Percentiles rank a stretch among this genome's conserved stretches.
Conservation (phyloP, 2,888 invertebrate species). For the Tolmerus cingulatus region DNA sequence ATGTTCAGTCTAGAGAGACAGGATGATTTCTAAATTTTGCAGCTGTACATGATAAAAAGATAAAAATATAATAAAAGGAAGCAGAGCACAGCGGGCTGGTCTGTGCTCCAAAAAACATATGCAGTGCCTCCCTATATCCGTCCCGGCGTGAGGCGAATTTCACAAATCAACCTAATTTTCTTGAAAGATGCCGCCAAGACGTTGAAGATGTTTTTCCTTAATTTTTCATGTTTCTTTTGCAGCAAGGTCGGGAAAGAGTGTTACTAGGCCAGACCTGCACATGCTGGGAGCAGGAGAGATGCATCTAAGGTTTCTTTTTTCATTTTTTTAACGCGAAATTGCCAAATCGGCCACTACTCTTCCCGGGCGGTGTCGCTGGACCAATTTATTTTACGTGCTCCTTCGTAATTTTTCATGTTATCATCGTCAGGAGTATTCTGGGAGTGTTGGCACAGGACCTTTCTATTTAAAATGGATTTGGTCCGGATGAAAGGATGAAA, state of each 20-base stretch:
- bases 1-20: not conserved
- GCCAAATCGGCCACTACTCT: conserved; percentile 6
- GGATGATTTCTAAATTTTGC: not conserved
- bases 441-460: conserved; percentile 5
- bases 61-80: not conserved
- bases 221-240: not conserved
- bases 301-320: not conserved
- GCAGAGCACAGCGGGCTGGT: not conserved
- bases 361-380: not conserved
- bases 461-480: conserved; percentile 23
- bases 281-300: not conserved
- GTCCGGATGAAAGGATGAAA: conserved; percentile 23
- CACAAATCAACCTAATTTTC: conserved; percentile 25
- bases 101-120: not conserved
- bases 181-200: not conserved
- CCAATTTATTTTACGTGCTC: conserved; percentile 24
- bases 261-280: conserved; percentile 29
- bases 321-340: not conserved
- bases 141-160: not conserved
- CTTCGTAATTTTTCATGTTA: conserved; percentile 26
- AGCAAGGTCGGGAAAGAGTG: conserved; percentile 23
- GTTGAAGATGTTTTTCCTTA: not conserved
- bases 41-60: not conserved
- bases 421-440: not conserved
- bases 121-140: not conserved